Conservation (phyloP, 2,797 vertebrate genomes). For the Micromesistius poutassou region DNA sequence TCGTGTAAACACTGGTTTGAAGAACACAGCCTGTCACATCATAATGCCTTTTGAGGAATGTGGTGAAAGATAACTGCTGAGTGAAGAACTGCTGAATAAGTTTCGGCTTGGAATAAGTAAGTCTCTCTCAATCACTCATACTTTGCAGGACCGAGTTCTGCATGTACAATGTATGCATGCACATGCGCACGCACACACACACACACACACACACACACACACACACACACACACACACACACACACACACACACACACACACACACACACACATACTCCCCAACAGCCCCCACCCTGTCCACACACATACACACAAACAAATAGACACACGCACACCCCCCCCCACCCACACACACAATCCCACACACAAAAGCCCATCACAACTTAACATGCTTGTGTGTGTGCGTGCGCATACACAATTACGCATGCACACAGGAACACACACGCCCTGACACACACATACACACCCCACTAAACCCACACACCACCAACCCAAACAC, state of each 20-base stretch:
- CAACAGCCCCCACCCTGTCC: too few species aligned
- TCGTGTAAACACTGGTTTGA: conserved; percentile 37
- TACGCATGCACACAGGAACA: not conserved
- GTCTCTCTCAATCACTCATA: not conserved
- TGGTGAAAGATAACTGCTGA: conserved; percentile 19
- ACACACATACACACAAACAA: too few species aligned
- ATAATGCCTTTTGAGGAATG: conserved; percentile 24
- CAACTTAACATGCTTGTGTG: not conserved
- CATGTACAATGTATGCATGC: not conserved
- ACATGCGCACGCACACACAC: not conserved
- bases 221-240: not conserved
- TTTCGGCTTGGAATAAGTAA: not conserved
- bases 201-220: not conserved
- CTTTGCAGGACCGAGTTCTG: not conserved
- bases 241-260: too few species aligned
- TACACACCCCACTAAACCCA: not conserved
- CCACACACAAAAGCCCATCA: not conserved
- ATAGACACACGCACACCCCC: too few species aligned
- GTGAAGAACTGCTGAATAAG: conserved; percentile 26
- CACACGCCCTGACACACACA: not conserved
- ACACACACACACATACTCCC: too few species aligned
- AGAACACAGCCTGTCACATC: conserved; percentile 23
- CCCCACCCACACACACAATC: not conserved
- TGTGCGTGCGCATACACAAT: too few species aligned
- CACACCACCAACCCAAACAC: conserved; percentile 35